Conservation (phyloP, 1,140 invertebrate genomes). For the Trissolcus basalis region DNA sequence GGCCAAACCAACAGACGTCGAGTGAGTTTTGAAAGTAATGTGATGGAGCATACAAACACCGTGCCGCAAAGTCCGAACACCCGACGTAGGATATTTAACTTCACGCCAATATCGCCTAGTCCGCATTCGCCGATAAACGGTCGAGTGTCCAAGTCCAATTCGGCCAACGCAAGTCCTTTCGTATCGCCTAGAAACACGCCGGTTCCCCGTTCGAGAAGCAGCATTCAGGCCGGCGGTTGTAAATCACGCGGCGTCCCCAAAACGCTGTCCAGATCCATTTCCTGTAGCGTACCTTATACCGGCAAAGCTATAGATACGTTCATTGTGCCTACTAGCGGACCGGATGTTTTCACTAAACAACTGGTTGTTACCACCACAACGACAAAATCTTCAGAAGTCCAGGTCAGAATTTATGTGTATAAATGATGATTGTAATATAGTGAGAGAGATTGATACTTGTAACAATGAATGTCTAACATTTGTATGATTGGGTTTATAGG, state of each 20-base stretch:
- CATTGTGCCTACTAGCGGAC: constrained; percentile 68
- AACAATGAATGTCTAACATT: too few relatives aligned
- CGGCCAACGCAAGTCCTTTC: constrained; percentile 85
- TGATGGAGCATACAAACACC: constrained; percentile 73
- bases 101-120: constrained; percentile 88
- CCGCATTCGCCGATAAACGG: constrained; percentile 79
- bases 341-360: constrained; percentile 62
- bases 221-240: constrained; percentile 65
- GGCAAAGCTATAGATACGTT: constrained; percentile 66
- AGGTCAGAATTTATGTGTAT: constrained; percentile 39
- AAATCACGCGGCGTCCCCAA: constrained; percentile 64
- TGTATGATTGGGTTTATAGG: background rate
- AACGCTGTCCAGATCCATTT: constrained; percentile 68
- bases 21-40: constrained; percentile 80
- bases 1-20: constrained; percentile 68
- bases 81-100: constrained; percentile 86
- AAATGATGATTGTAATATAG: too few relatives aligned
- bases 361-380: constrained; percentile 41
- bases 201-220: constrained; percentile 78
- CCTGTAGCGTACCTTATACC: constrained; percentile 68
- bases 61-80: constrained; percentile 80
- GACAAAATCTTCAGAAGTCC: constrained; percentile 65
- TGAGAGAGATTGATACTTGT: too few relatives aligned
- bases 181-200: constrained; percentile 88
- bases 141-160: constrained; percentile 76